Conservation (phyloP, 2,888 invertebrate species). For the Lycophotia porphyrea region DNA sequence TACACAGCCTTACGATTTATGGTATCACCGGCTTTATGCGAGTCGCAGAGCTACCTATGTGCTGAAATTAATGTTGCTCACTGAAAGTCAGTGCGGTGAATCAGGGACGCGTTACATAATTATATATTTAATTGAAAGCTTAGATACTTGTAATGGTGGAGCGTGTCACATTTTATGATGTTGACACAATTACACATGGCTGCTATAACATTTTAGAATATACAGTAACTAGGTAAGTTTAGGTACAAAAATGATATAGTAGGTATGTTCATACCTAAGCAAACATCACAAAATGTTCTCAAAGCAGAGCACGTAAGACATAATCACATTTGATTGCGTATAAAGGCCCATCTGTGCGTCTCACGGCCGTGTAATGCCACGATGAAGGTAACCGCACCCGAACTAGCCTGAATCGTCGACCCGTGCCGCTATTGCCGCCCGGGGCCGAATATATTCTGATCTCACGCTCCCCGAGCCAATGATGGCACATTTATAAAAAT, state of each 20-base stretch:
- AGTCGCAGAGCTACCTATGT: slow-evolving; percentile 40
- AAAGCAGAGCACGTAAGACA: slow-evolving; percentile 46
- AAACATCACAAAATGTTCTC: slow-evolving; percentile 20
- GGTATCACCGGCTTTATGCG: slow-evolving; percentile 40
- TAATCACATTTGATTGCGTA: slow-evolving; percentile 63
- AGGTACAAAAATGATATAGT: not conserved
- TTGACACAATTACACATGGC: slow-evolving; percentile 18
- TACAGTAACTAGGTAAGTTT: slow-evolving; percentile 12
- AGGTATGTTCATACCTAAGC: not conserved
- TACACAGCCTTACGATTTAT: slow-evolving; percentile 53
- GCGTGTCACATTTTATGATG: slow-evolving; percentile 21
- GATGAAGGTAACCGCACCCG: slow-evolving; percentile 63
- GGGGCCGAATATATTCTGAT: slow-evolving; percentile 58
- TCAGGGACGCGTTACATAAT: slow-evolving; percentile 10
- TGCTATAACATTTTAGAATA: slow-evolving; percentile 23
- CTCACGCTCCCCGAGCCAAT: slow-evolving; percentile 55
- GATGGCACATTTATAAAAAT: slow-evolving; percentile 59
- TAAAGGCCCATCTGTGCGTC: slow-evolving; percentile 61
- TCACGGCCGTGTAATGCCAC: slow-evolving; percentile 54
- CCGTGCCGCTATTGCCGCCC: slow-evolving; percentile 55
- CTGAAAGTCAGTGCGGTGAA: slow-evolving; percentile 28
- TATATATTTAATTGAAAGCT: slow-evolving; percentile 31
- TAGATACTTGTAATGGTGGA: slow-evolving; percentile 32
- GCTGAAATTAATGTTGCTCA: slow-evolving; percentile 50
- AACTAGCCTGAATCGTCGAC: slow-evolving; percentile 60